Conservation (phyloP, 2,888 invertebrate species). For the Aproaerema taeniolella region DNA sequence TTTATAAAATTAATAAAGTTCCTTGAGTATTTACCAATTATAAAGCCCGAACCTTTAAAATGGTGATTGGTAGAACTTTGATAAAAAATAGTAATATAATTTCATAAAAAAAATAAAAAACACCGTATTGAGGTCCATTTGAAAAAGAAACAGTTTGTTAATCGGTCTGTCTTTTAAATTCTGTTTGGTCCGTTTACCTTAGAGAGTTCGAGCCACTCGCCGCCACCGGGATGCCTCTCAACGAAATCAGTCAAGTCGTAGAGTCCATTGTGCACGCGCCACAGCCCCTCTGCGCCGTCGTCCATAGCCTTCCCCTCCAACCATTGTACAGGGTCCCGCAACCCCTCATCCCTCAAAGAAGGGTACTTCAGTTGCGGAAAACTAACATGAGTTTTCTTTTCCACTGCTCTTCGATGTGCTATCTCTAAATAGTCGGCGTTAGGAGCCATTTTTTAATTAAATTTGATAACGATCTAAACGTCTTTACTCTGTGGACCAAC, state of each 20-base stretch:
- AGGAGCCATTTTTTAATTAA: conserved; percentile 38
- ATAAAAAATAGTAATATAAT: too few relatives aligned
- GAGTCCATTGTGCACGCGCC: conserved; percentile 85
- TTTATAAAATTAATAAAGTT: too few relatives aligned
- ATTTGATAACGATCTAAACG: too few relatives aligned
- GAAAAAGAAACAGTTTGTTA: too few relatives aligned
- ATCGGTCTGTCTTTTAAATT: too few relatives aligned
- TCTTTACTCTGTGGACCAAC: too few relatives aligned
- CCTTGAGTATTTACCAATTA: too few relatives aligned
- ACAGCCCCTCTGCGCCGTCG: conserved; percentile 85
- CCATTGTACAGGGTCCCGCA: conserved; percentile 72
- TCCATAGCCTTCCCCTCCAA: conserved; percentile 79
- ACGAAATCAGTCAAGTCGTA: conserved; percentile 92
- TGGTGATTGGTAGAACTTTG: too few relatives aligned
- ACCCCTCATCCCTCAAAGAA: conserved; percentile 53
- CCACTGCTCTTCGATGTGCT: conserved; percentile 38
- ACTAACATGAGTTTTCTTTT: conserved; percentile 52
- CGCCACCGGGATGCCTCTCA: conserved; percentile 90
- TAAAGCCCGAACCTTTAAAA: too few relatives aligned
- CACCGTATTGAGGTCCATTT: too few relatives aligned
- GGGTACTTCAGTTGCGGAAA: conserved; percentile 73
- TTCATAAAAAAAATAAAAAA: too few relatives aligned
- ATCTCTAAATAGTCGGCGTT: conserved; percentile 30
- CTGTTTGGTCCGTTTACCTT: too few relatives aligned
- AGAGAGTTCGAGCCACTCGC: conserved; percentile 83